Conservation (phyloP, 1,140 invertebrate species). For the Sinonovacula constricta region DNA sequence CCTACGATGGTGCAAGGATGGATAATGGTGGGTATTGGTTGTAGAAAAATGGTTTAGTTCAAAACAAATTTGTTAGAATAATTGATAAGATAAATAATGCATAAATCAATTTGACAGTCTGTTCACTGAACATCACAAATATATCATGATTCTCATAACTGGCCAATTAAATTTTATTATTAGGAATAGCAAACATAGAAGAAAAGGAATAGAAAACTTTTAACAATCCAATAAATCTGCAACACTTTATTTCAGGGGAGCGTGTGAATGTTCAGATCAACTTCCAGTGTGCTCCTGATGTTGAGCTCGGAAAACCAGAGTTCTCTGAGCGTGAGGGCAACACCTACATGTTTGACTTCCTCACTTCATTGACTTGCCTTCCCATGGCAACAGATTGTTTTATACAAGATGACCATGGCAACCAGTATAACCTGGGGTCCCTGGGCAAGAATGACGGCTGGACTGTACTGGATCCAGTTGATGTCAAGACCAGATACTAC, state of each 20-base stretch:
- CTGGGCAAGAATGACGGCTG: conserved; percentile 58
- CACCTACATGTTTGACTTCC: conserved; percentile 63
- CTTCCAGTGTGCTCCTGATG: conserved; percentile 60
- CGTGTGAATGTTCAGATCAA: conserved; percentile 57
- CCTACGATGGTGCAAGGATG: conserved; percentile 59
- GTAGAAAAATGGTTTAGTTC: background rate
- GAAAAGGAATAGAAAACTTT: too few relatives aligned
- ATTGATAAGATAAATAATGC: too few relatives aligned
- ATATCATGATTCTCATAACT: too few relatives aligned
- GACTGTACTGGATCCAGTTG: conserved; percentile 60
- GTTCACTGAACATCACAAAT: too few relatives aligned
- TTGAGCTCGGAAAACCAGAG: conserved; percentile 46
- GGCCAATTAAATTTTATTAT: too few relatives aligned
- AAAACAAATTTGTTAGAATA: too few relatives aligned
- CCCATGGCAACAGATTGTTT: conserved; percentile 68
- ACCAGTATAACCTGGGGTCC: conserved; percentile 67
- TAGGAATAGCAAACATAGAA: too few relatives aligned
- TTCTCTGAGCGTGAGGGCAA: conserved; percentile 51
- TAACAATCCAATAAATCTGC: too few relatives aligned
- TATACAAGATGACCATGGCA: conserved; percentile 64
- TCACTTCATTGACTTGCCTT: conserved; percentile 68
- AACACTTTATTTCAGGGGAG: too few relatives aligned
- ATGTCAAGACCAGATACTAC: conserved; percentile 56
- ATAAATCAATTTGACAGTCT: too few relatives aligned
- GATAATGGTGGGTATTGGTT: conserved; percentile 38